Evolutionary conservation across 2,888 invertebrate genomes (phyloP).

Genomic region (Spodoptera picta): DNA sequence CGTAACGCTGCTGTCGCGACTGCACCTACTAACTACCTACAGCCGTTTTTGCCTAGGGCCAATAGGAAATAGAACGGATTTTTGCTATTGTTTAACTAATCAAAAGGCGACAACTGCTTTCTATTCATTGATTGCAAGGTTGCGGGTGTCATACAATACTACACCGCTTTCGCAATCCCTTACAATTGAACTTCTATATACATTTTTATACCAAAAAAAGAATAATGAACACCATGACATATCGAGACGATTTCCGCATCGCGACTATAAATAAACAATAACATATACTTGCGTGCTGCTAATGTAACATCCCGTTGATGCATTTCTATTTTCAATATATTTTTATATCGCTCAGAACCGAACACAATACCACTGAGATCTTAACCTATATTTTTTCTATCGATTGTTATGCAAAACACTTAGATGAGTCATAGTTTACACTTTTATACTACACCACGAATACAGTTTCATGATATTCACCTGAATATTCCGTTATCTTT

Average conservation of each 20-base stretch:
- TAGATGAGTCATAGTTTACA: conserved; percentile 75
- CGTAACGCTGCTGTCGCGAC: conserved; percentile 29
- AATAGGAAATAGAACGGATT: conserved; percentile 75
- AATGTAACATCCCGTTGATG: conserved; percentile 71
- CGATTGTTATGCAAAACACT: conserved; percentile 88
- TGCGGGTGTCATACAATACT: conserved; percentile 81
- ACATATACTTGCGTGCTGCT: conserved; percentile 75
- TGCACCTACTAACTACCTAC: conserved; percentile 31
- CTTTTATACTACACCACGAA: conserved; percentile 64
- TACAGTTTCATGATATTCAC: conserved; percentile 72
- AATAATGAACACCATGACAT: conserved; percentile 80
- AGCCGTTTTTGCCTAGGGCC: conserved; percentile 41
- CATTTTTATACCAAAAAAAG: conserved; percentile 81
- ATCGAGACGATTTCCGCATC: conserved; percentile 82
- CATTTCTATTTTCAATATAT: conserved; percentile 74
- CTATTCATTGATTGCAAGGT: conserved; percentile 83
- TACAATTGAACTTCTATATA: conserved; percentile 78
- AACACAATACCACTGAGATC: conserved; percentile 82
- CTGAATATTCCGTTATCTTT: conserved; percentile 73
- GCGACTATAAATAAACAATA: conserved; percentile 85
- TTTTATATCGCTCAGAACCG: conserved; percentile 76
- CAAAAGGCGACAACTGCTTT: conserved; percentile 79
- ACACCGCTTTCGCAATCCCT: conserved; percentile 82
- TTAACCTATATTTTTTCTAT: conserved; percentile 88
- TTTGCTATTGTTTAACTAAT: conserved; percentile 78